Base-by-base conservation (phyloP, 2,797 vertebrate species). In the Rhincodon typus region DNA sequence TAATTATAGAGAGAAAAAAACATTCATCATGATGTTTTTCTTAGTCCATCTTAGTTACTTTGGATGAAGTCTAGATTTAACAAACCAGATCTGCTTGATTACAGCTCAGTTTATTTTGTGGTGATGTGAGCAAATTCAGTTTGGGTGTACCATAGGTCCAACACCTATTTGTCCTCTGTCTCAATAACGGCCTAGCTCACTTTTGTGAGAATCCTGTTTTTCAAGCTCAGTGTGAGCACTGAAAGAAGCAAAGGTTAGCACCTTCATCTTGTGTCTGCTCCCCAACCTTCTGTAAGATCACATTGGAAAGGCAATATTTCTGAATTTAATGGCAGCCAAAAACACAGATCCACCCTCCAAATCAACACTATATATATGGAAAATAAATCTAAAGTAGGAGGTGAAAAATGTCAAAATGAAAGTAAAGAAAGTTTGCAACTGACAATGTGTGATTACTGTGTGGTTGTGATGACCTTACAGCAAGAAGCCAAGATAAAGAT, bases 351-450 rank as follows among this genome's bases (percentile, higher is more conserved):
- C 70, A 77, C 27, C 15, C 88, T 34, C 62, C 30, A 62, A 91
- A 57, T 66, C 34, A 66, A 53, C 74, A 77, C 94, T 53, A 53
- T 34, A 74, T 94, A 70, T 46, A 94, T 95, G 50, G 19, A 72
- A 74, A 77, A 95, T 77, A 53, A 46, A 95, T 74, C 42, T 46
- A 95, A 95, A 95, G 46, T 25, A 57, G 94, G 30, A 95, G 46
- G 70, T 74, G 94, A 23, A 95, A n/a, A 19, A 95, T 95, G 70
- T 57, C 94, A 95, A 21, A 70, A 77, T 91, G 88, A 91, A 91
- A 91, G 57, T 74, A 95, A 77, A 74, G 13, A 19, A 77, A 25
- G 34, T 21, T 77, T 34, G 70, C 19, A 74, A 27, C 34, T 74
- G 69, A 94, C 30, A 94, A 94, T 95, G 23, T 95, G 90, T 27